These are phyloP conservation scores for Melanchra persicariae DNA, from an alignment of 2,888 invertebrate species.

Conservation along the genomic window DNA sequence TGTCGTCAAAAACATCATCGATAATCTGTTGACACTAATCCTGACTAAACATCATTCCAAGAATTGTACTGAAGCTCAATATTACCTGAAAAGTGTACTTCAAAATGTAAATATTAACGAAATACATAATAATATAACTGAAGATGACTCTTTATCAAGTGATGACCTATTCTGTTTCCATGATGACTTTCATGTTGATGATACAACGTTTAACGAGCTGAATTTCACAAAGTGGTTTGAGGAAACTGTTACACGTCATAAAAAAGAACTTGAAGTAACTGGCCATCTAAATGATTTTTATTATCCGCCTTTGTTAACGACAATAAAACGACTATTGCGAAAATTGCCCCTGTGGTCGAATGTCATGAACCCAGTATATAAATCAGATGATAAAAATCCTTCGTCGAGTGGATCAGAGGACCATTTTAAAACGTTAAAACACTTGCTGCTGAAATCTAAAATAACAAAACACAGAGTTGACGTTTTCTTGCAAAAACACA, in stretches of 20 bases:
- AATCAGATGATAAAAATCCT: conserved; percentile 43
- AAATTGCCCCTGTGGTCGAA: conserved; percentile 46
- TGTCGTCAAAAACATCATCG: conserved; percentile 27
- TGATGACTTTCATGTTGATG: conserved; percentile 45
- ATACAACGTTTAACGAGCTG: conserved; percentile 45
- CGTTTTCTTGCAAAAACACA: conserved; percentile 44
- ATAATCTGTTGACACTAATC: conserved; percentile 40
- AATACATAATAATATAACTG: conserved; percentile 12
- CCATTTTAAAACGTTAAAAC: conserved; percentile 46
- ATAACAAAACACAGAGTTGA: conserved; percentile 44
- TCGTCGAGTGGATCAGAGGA: conserved; percentile 48
- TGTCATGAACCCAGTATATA: conserved; percentile 41
- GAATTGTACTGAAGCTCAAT: conserved; percentile 42
- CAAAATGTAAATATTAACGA: conserved; percentile 44
- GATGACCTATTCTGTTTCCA: conserved; percentile 43
- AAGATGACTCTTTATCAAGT: conserved; percentile 44
- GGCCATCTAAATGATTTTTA: conserved; percentile 42
- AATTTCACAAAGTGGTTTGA: conserved; percentile 43
- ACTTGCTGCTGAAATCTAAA: conserved; percentile 42
- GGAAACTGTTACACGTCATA: conserved; percentile 39
- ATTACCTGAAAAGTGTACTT: conserved; percentile 46
- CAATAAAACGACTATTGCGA: conserved; percentile 44
- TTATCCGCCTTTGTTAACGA: conserved; percentile 42
- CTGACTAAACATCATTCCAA: conserved; percentile 42
- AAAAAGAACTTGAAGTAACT: conserved; percentile 39